Evolutionary conservation across 1,140 invertebrate genomes (phyloP).

Genomic region (Chymomyza costata): DNA sequence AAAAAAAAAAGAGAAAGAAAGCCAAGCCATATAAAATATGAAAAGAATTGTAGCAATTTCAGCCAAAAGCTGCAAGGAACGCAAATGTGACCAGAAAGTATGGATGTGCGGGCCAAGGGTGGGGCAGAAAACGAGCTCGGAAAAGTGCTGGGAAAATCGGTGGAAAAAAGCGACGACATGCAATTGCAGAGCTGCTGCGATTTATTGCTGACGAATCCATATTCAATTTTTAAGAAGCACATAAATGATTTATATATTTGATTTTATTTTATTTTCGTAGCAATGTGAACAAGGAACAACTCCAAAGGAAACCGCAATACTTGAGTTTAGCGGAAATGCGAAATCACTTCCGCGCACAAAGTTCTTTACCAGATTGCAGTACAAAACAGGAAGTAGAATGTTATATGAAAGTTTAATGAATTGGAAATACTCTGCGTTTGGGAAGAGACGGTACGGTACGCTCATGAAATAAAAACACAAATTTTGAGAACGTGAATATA

Average conservation of each 20-base stretch:
- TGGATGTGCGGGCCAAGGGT: conserved; percentile 2
- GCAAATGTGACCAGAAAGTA: conserved; percentile 53
- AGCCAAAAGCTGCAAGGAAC: conserved; percentile 43
- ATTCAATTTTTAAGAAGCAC: conserved; percentile 65
- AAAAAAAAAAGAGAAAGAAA: conserved; percentile 25
- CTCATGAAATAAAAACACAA: too few relatives aligned
- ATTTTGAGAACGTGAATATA: too few relatives aligned
- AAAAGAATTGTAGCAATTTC: conserved; percentile 69
- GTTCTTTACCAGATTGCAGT: too few relatives aligned
- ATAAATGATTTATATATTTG: conserved; percentile 71
- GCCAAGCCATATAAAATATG: conserved; percentile 60
- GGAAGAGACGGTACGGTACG: too few relatives aligned
- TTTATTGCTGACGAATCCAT: conserved; percentile 72
- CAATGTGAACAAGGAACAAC: too few relatives aligned
- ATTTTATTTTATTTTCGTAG: conserved; percentile 48
- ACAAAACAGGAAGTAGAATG: too few relatives aligned
- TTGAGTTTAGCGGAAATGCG: conserved; percentile 34
- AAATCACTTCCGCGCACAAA: conserved; percentile 40
- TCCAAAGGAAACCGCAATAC: conserved; percentile 17
- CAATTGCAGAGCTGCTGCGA: conserved; percentile 20
- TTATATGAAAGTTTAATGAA: too few relatives aligned
- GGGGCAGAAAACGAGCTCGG: conserved; percentile 11
- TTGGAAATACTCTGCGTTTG: too few relatives aligned
- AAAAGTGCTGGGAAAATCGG: conserved; percentile 9
- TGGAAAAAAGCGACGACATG: conserved; percentile 1